Evolutionary conservation across 2,797 vertebrate genomes (phyloP), one percentile per base, ranked within the genome.

Genomic region (Avahi laniger): DNA sequence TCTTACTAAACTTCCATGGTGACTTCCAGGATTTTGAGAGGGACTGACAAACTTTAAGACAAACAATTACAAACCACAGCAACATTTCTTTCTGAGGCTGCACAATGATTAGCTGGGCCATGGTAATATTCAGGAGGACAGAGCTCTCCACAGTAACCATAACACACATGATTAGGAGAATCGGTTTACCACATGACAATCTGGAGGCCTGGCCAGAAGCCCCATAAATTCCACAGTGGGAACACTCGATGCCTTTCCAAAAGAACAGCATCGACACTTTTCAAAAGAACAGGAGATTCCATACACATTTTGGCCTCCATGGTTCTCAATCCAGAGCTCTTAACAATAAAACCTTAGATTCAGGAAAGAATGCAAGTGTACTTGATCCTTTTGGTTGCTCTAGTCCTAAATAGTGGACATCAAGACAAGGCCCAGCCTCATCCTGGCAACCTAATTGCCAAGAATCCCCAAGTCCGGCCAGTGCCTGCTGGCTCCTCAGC

Each of bases 161-260:
- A 70, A 83, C 76, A 87, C 80, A 76, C 26, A 43, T 67, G 70
- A 89, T 46, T 28, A 57, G 63, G 15, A 65, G 82, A 75, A 59
- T 69, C 0, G 1, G 59, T 94, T 92, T 84, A 92, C 95, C 96
- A 85, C 76, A 94, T 33, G 86, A 94, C 86, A 81, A 70, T 78
- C 12, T 79, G 72, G 59, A 86, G 83, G 92, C 63, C 91, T 90
- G 41, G 26, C 95, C 61, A 94, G 50, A 94, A 88, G 75, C 73
- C 93, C 90, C 80, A 84, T 73, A 92, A 96, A 97, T 94, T 97
- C 94, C 96, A 86, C 79, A 81, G 54, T 30, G 43, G 75, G 96
- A 96, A 97, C 92, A 85, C 33, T 95, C 63, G 5, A 59, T 67
- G 88, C 46, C 63, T 95, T 92, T 85, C 88, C 78, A 91, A 93